Conservation (phyloP, 2,797 vertebrate species). For the Notoglanidium macrostoma region DNA sequence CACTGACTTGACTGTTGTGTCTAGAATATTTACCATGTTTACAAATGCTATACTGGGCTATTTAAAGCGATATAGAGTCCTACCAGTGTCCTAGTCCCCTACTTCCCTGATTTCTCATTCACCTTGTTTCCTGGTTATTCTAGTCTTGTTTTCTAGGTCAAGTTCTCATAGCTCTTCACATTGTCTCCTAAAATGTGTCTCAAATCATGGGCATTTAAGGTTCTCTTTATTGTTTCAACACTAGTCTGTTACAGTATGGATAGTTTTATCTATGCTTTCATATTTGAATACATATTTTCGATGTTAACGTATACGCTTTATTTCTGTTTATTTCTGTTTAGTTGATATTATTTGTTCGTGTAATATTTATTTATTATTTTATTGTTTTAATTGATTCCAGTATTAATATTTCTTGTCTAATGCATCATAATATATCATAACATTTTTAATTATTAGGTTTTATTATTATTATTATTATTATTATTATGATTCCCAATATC, state of each 20-base stretch:
- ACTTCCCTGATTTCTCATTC: conserved; percentile 25
- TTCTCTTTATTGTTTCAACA: not conserved
- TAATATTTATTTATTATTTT: not conserved
- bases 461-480: not conserved
- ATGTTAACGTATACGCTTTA: not conserved
- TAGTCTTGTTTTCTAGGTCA: conserved; percentile 14
- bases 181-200: not conserved
- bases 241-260: not conserved
- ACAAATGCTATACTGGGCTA: not conserved
- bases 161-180: not conserved
- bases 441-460: not conserved
- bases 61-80: not conserved
- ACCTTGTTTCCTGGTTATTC: conserved; percentile 17
- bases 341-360: not conserved
- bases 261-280: not conserved
- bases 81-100: conserved; percentile 8
- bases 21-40: not conserved
- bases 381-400: not conserved
- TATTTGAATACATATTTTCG: too few species aligned
- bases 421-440: too few species aligned
- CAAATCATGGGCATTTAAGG: not conserved
- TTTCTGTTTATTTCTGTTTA: not conserved
- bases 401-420: not conserved
- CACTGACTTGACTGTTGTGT: not conserved
- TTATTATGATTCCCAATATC: not conserved